Evolutionary conservation across 2,888 invertebrate genomes (phyloP).

Genomic region (Heteropelma amictum): DNA sequence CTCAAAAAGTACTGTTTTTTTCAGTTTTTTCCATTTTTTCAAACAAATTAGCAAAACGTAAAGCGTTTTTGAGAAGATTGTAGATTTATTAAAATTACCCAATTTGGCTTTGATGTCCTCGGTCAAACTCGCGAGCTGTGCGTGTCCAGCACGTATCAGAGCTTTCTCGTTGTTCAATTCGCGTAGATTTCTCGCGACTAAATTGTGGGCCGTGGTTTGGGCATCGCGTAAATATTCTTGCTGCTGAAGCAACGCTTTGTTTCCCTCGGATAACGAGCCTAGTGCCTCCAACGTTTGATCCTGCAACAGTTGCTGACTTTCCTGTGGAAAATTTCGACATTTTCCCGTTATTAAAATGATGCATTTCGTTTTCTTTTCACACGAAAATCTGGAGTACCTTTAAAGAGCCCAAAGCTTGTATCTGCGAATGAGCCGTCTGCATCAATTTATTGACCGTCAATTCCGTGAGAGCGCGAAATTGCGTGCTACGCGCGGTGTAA

Average conservation of each 20-base stretch:
- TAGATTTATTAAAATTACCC: constrained; percentile 70
- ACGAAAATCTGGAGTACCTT: constrained; percentile 73
- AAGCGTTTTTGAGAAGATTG: too few species aligned
- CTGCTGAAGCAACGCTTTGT: constrained; percentile 78
- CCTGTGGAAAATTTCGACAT: constrained; percentile 61
- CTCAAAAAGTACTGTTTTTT: too few species aligned
- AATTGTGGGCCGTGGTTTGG: constrained; percentile 78
- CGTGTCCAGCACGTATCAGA: constrained; percentile 81
- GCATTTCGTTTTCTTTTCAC: not conserved
- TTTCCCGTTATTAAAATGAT: constrained; percentile 8
- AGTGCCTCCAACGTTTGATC: constrained; percentile 77
- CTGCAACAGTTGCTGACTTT: constrained; percentile 78
- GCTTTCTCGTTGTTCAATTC: constrained; percentile 81
- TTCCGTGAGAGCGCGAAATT: constrained; percentile 83
- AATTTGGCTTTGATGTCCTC: constrained; percentile 80
- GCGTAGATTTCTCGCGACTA: constrained; percentile 80
- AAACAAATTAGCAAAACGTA: not conserved
- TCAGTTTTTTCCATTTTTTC: too few species aligned
- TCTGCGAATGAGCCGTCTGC: constrained; percentile 79
- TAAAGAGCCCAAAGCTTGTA: constrained; percentile 77
- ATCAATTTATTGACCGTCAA: constrained; percentile 83
- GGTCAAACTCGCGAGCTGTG: constrained; percentile 80
- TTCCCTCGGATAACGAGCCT: constrained; percentile 77
- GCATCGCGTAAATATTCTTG: constrained; percentile 80
- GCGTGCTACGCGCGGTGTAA: constrained; percentile 82